phyloP scores from a whole-genome alignment of 2,797 vertebrate species.

The Acanthopagrus latus region DNA sequence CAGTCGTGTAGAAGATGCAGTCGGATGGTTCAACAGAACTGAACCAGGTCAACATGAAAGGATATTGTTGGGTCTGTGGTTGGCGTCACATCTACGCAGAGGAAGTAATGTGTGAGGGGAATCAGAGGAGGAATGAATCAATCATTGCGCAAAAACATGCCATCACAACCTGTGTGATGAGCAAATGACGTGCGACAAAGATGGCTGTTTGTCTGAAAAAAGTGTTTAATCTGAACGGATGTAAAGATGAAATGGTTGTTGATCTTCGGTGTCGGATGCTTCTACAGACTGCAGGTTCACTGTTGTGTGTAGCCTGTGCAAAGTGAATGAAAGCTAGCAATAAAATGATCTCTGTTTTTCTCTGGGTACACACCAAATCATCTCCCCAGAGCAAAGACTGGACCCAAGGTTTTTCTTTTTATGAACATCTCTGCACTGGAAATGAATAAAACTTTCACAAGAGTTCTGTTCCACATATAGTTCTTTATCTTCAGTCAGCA shows the following conservation, averaged over 20 bases:
- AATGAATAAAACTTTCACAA: not conserved
- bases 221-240: not conserved
- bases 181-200: not conserved
- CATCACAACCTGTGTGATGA: not conserved
- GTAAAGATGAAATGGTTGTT: not conserved
- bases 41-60: not conserved
- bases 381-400: too few species aligned
- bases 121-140: slow-evolving; percentile 16
- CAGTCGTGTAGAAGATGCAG: not conserved
- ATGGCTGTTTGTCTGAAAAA: not conserved
- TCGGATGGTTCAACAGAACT: not conserved
- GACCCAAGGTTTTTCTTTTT: too few species aligned
- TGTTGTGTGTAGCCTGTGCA: not conserved
- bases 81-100: slow-evolving; percentile 21
- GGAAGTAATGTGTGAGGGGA: slow-evolving; percentile 10
- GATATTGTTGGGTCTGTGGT: slow-evolving; percentile 11
- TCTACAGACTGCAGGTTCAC: not conserved
- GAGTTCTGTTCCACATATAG: not conserved
- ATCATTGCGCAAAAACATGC: not conserved
- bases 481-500: not conserved
- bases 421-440: not conserved
- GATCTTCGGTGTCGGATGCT: not conserved
- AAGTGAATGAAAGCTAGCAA: not conserved
- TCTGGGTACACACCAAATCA: too few species aligned
- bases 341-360: not conserved